Evolutionary conservation across 92 coral and sea anemone genomes (phyloP).

Genomic region (Pocillopora grandis): DNA sequence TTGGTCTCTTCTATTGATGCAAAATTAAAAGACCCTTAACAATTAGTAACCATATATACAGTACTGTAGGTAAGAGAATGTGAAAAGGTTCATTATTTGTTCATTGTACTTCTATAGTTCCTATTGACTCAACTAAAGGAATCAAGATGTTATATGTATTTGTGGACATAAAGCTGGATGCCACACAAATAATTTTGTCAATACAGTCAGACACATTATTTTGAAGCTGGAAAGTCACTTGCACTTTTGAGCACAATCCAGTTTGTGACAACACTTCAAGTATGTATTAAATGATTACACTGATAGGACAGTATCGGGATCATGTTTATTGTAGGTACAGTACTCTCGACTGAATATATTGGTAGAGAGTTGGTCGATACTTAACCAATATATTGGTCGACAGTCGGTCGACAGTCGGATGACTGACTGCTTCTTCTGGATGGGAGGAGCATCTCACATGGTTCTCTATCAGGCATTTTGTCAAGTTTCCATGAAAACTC

Average conservation of each 20-base stretch:
- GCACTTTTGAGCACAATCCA: slow-evolving; percentile 95
- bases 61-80: background rate
- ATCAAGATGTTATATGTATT: slow-evolving; percentile 96
- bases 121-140: slow-evolving; percentile 89
- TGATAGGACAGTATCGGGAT: too few species aligned
- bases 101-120: slow-evolving; percentile 58
- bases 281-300: slow-evolving; percentile 6
- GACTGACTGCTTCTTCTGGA: too few species aligned
- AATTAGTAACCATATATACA: too few species aligned
- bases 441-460: too few species aligned
- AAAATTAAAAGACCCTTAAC: too few species aligned
- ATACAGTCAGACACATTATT: slow-evolving; percentile 76
- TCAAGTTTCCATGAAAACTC: too few species aligned
- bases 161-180: slow-evolving; percentile 95
- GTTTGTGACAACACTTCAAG: slow-evolving; percentile 98
- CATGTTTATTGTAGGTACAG: too few species aligned
- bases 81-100: background rate
- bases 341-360: too few species aligned
- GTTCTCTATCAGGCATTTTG: too few species aligned
- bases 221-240: slow-evolving; percentile 71
- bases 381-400: background rate
- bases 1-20: too few species aligned
- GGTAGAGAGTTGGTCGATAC: too few species aligned
- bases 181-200: slow-evolving; percentile 85
- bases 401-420: background rate